Percentiles rank a stretch among this genome's conserved stretches.
Conservation (phyloP, 2,888 invertebrate species). For the Tolmerus cingulatus region DNA sequence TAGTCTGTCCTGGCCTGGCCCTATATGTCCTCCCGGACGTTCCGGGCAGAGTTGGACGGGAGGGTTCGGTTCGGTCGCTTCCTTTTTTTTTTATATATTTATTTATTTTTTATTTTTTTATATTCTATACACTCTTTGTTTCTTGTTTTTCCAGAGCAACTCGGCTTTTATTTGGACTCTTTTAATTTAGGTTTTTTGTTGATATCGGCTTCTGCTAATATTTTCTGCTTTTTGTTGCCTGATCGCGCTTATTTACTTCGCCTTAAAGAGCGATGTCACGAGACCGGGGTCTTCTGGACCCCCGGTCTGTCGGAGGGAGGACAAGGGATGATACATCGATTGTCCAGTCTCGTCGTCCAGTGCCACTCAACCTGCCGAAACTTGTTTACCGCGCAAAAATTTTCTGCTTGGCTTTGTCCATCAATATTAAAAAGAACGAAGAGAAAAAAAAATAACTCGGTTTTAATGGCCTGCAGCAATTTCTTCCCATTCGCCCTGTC, state of each 20-base stretch:
- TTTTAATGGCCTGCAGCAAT: not conserved
- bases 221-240: conserved; percentile 24
- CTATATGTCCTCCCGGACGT: not conserved
- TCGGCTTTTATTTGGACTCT: conserved; percentile 30
- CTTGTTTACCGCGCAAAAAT: not conserved
- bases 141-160: conserved; percentile 3
- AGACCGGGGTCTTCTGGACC: not conserved
- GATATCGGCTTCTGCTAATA: conserved; percentile 24
- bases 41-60: not conserved
- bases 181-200: conserved; percentile 36
- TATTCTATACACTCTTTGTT: not conserved
- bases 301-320: no score
- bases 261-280: conserved; percentile 13
- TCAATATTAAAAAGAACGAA: not conserved
- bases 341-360: not conserved
- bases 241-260: conserved; percentile 25
- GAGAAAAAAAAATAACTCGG: not conserved
- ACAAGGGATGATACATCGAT: not conserved
- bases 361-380: not conserved
- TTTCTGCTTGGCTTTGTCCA: not conserved
- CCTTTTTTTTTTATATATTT: not conserved
- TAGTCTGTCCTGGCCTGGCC: not conserved
- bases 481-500: not conserved
- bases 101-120: not conserved
- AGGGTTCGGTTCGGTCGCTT: not conserved